Evolutionary conservation across 2,113 vertebrate genomes (phyloP).

Genomic region (Baryphthengus martii): DNA sequence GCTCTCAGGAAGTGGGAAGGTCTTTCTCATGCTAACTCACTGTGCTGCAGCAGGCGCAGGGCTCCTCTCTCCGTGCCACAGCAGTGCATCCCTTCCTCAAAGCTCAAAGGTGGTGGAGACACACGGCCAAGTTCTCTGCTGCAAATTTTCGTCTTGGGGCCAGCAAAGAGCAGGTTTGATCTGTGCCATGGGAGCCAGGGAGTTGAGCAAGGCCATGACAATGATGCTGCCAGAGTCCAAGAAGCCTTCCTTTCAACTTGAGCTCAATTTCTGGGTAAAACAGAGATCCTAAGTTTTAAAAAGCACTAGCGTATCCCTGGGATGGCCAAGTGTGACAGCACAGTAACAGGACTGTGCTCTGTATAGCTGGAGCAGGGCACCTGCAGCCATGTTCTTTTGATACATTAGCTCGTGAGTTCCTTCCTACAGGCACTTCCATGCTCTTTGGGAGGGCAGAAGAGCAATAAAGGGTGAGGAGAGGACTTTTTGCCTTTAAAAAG

Average conservation of each 20-base stretch:
- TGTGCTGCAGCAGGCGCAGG: background rate
- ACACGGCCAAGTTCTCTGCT: accelerated
- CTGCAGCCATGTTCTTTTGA: background rate
- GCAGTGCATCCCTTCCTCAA: background rate
- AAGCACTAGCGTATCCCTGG: background rate
- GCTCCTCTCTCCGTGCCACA: accelerated
- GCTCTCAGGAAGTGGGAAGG: background rate
- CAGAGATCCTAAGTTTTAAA: background rate
- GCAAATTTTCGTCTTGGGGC: background rate
- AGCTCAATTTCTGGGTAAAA: background rate
- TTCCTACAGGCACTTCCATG: background rate
- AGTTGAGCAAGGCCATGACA: background rate
- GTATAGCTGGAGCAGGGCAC: background rate
- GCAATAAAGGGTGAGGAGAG: background rate
- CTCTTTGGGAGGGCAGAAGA: background rate
- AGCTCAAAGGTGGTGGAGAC: background rate
- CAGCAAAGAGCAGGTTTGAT: background rate
- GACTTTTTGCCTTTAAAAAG: background rate
- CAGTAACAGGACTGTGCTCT: background rate
- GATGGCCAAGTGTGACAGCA: background rate
- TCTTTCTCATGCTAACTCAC: background rate
- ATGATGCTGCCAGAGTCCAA: background rate
- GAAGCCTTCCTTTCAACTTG: background rate
- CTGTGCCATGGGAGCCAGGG: background rate
- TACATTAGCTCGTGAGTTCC: background rate